A percentile compares a stretch with the other conserved stretches of the same genome.
These are phyloP conservation scores for Stichodactyla helianthus DNA, from an alignment of 64 coral and sea anemone genomes.

Conservation along the genomic window DNA sequence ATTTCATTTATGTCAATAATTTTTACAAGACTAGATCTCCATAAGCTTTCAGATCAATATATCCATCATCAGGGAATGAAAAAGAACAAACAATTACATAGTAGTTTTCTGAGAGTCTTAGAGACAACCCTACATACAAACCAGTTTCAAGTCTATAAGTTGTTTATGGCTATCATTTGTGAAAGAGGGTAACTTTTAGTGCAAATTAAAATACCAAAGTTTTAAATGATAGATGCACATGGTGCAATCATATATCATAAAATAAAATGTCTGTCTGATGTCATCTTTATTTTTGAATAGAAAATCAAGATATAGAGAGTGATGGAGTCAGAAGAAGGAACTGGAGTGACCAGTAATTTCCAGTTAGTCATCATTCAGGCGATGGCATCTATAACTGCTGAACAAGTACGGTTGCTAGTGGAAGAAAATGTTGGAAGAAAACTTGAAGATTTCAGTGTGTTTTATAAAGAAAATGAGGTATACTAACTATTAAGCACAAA, in stretches of 20 bases:
- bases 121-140: too few relatives aligned
- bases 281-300: not conserved
- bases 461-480: slow-evolving; percentile 5
- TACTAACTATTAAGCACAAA: not conserved
- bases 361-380: slow-evolving; percentile 22
- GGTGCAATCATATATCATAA: not conserved
- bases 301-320: not conserved
- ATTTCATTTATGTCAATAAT: too few relatives aligned
- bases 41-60: too few relatives aligned
- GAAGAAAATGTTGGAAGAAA: slow-evolving; percentile 29
- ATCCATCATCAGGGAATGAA: too few relatives aligned
- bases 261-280: not conserved
- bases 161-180: not conserved
- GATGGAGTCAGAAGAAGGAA: slow-evolving; percentile 14
- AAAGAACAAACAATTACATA: too few relatives aligned
- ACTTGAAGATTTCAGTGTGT: not conserved
- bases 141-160: not conserved
- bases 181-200: not conserved
- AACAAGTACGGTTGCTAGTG: not conserved
- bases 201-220: not conserved
- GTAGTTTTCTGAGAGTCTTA: too few relatives aligned
- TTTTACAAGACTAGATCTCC: too few relatives aligned
- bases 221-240: not conserved
- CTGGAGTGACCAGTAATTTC: not conserved
- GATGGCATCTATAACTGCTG: not conserved